Evolutionary conservation across 2,888 invertebrate genomes (phyloP), one percentile per base, ranked within the genome.

Genomic region (Drosophila borealis): DNA sequence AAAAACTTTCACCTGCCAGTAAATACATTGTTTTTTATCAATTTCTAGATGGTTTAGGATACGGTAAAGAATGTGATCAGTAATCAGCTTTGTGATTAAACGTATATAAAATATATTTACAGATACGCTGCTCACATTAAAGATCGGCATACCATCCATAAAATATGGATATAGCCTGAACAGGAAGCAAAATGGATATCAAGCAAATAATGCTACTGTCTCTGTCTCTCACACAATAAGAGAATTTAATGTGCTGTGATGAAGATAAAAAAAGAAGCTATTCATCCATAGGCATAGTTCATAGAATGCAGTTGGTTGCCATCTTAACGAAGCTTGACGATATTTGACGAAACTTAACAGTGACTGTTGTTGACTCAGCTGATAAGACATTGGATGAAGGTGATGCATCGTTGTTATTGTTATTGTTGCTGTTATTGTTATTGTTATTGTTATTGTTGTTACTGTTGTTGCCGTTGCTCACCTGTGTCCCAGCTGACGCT

Each of bases 401-500:
- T 41, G 39, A 41, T 19, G 21, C 21, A 37, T 9, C 4, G 34
- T 36, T 36, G 34, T 13, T 36, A 13, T 17, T 42, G 41, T 17
- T 14, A 10, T 39, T 25, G 17, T 13, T 21, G 2, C 0, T 42
- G 9, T 29, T 8, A 9, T 39, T 13, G 14, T n/a, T 13, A 0
- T 37, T 14, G 21, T 36, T 19, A 11, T n/a, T 14, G 44, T 14
- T 34, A 10, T 37, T 48, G 17, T 25, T 13, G 17, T 14, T 25
- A 19, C 11, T 17, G 37, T 5, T 29, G 36, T 33, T 41, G 13
- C 13, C 49, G 17, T 10, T 51, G 41, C 88, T 91, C 84, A 92
- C 92, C 92, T 92, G 86, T 92, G 92, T 64, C 89, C 89, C 74
- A 91, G 76, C 74, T 92, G 90, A 51, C 92, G 87, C 64, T 92